These are phyloP conservation scores for Auanema sp. DNA, from an alignment of 2,888 invertebrate species.

Conservation along the genomic window DNA sequence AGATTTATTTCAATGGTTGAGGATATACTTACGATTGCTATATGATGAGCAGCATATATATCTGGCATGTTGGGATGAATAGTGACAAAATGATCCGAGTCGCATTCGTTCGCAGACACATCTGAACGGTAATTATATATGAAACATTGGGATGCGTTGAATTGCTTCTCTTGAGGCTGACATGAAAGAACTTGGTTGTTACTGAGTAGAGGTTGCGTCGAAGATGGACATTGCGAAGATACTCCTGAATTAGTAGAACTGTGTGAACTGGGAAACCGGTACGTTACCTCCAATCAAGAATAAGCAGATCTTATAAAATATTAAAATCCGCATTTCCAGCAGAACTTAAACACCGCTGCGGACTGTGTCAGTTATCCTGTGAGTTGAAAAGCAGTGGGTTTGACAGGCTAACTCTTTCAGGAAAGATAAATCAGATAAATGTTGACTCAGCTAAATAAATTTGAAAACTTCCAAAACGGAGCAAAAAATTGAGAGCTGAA, in stretches of 20 bases:
- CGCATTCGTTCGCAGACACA: constrained; percentile 10
- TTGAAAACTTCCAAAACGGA: too few species aligned
- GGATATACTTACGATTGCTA: constrained; percentile 1
- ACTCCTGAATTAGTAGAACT: not conserved
- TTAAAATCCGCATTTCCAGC: too few species aligned
- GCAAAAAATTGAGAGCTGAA: too few species aligned
- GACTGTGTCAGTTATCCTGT: too few species aligned
- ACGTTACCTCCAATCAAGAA: too few species aligned
- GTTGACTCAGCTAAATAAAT: too few species aligned
- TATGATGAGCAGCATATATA: constrained; percentile 13
- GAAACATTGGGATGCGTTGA: not conserved
- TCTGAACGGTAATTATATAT: constrained; percentile 7
- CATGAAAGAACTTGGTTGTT: constrained; percentile 17
- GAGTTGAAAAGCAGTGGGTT: too few species aligned
- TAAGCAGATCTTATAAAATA: too few species aligned
- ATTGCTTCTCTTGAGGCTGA: constrained; percentile 4
- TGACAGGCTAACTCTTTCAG: too few species aligned
- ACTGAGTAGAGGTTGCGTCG: constrained; percentile 21
- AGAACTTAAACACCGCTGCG: too few species aligned
- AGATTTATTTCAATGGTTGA: not conserved
- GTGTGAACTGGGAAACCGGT: too few species aligned
- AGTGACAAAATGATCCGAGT: constrained; percentile 17
- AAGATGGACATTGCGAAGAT: constrained; percentile 31
- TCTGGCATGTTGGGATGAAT: constrained; percentile 10
- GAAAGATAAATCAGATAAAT: too few species aligned